These are phyloP conservation scores for Caiman crocodilus DNA, from an alignment of 2,797 vertebrate species.

Conservation along the genomic window DNA sequence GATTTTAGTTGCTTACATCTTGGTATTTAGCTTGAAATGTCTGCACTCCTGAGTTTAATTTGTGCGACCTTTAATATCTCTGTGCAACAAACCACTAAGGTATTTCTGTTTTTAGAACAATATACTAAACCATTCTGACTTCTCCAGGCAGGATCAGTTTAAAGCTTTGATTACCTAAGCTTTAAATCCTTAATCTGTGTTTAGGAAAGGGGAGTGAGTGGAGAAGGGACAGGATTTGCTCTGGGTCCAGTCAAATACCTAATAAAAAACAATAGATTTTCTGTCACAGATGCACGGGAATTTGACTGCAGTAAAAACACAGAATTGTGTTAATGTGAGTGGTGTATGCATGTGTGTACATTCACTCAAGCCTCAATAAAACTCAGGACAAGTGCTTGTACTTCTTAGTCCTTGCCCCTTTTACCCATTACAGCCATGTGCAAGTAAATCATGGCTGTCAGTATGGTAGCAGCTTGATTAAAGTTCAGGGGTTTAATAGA, in stretches of 20 bases:
- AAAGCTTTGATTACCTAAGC: conserved; percentile 58
- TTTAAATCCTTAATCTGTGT: conserved; percentile 58
- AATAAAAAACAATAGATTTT: background rate
- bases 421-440: conserved; percentile 82
- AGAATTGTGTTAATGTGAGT: background rate
- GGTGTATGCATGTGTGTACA: background rate
- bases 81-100: conserved; percentile 26
- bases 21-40: conserved; percentile 48
- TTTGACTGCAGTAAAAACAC: background rate
- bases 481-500: conserved; percentile 99
- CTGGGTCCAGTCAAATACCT: conserved; percentile 15
- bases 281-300: background rate
- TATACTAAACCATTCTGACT: conserved; percentile 42
- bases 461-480: conserved; percentile 97
- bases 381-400: conserved; percentile 79
- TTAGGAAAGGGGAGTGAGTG: conserved; percentile 10
- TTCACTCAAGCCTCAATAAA: background rate
- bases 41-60: conserved; percentile 41
- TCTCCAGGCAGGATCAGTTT: conserved; percentile 59
- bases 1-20: conserved; percentile 46
- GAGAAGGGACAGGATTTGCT: background rate
- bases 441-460: conserved; percentile 92
- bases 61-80: conserved; percentile 67
- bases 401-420: conserved; percentile 81
- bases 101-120: conserved; percentile 51